Evolutionary conservation across 2,797 vertebrate species (phyloP).

Genomic region (Lepilemur septentrionalis): DNA sequence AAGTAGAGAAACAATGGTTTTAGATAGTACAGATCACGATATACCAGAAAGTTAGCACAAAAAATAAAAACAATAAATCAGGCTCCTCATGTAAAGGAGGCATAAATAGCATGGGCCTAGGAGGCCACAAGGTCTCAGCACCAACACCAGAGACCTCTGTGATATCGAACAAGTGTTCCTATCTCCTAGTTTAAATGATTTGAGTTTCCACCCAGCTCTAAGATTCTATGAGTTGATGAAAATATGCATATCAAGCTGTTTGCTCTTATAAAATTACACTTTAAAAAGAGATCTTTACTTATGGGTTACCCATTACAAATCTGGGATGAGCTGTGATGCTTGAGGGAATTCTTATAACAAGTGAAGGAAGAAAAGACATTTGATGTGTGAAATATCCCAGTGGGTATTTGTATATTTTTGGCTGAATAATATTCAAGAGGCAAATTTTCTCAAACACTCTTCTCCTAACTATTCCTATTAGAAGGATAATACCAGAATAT

Average conservation of each 20-base stretch:
- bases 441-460: not conserved
- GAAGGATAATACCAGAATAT: not conserved
- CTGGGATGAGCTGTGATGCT: not conserved
- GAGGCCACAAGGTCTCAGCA: not conserved
- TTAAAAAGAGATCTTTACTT: slow-evolving; percentile 24
- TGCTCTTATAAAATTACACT: not conserved
- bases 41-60: not conserved
- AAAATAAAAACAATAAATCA: not conserved
- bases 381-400: not conserved
- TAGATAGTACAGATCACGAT: not conserved
- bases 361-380: not conserved
- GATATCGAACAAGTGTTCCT: not conserved
- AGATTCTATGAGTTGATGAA: slow-evolving; percentile 6
- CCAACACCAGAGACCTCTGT: not conserved
- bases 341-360: slow-evolving; percentile 6
- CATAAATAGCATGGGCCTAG: not conserved
- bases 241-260: not conserved
- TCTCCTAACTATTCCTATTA: not conserved
- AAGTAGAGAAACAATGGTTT: not conserved
- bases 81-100: not conserved
- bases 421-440: not conserved
- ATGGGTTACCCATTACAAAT: not conserved
- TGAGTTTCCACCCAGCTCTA: not conserved
- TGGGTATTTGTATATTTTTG: not conserved
- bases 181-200: not conserved